Conservation (phyloP, 2,797 vertebrate species). For the Tiaroga cobitis region DNA sequence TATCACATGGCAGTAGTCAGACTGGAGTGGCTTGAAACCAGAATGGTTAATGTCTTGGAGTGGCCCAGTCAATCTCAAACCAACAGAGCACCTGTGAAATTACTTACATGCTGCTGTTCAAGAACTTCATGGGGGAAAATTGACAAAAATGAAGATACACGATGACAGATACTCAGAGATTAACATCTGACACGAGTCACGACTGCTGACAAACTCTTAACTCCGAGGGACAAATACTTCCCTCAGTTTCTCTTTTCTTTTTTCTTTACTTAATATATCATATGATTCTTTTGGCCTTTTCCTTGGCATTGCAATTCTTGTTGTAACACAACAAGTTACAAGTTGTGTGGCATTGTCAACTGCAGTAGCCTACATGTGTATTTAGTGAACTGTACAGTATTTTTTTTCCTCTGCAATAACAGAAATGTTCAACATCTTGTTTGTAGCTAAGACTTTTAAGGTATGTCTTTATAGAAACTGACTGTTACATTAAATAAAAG, state of each 20-base stretch:
- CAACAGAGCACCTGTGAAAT: neutral
- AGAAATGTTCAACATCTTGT: neutral
- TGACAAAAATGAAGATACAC: neutral
- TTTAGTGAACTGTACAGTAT: neutral
- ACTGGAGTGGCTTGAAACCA: neutral
- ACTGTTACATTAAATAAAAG: neutral
- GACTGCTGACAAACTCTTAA: conserved; percentile 15
- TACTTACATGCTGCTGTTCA: neutral
- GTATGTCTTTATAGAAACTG: neutral
- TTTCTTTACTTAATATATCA: neutral
- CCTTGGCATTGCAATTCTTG: neutral
- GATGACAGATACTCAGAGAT: conserved; percentile 13
- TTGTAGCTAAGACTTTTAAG: neutral
- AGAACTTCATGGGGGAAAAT: neutral
- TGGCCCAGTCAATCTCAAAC: neutral
- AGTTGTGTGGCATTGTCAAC: neutral
- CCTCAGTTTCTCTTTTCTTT: neutral
- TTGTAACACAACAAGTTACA: too few species aligned
- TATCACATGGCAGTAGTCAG: conserved; percentile 3
- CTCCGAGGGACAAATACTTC: neutral
- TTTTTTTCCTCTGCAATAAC: neutral
- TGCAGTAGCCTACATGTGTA: neutral
- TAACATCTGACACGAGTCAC: neutral
- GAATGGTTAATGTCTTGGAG: neutral
- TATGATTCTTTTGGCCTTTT: neutral